Conservation (phyloP, 2,113 vertebrate genomes). For the Crotalus viridis region DNA sequence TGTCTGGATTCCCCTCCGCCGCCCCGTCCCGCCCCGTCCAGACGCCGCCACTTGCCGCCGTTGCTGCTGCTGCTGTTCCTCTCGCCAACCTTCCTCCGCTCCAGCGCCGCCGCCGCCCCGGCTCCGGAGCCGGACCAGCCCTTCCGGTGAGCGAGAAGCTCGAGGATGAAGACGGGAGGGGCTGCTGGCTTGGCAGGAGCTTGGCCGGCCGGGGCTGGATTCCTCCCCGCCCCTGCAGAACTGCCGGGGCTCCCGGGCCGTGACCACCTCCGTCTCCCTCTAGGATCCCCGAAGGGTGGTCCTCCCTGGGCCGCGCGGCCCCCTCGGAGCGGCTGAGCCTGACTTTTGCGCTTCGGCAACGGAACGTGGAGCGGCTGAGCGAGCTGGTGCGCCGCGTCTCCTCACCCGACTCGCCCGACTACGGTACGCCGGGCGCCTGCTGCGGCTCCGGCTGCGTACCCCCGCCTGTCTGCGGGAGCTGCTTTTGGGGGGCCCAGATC, state of each 20-base stretch:
- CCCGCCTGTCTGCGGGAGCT: background rate
- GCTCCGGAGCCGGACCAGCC: background rate
- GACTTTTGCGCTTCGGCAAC: background rate
- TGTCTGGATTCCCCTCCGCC: background rate
- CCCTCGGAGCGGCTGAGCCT: background rate
- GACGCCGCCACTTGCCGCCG: background rate
- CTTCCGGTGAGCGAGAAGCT: background rate
- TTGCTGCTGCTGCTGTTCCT: background rate
- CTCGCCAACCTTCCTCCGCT: background rate
- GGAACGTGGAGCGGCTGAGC: background rate
- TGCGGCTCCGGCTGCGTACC: background rate
- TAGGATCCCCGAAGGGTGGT: background rate
- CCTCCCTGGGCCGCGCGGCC: background rate
- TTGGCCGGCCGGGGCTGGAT: background rate
- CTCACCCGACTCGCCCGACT: background rate
- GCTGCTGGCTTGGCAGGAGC: background rate
- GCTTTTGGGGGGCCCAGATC: background rate
- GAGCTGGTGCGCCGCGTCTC: background rate
- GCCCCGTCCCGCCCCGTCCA: background rate
- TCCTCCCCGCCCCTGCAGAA: background rate
- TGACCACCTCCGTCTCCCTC: background rate
- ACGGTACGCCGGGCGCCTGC: background rate
- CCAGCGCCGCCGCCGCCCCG: background rate
- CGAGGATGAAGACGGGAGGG: background rate
- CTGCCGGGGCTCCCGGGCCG: too few relatives aligned